Evolutionary conservation across 2,888 invertebrate genomes (phyloP).

Genomic region (Timema cristinae): DNA sequence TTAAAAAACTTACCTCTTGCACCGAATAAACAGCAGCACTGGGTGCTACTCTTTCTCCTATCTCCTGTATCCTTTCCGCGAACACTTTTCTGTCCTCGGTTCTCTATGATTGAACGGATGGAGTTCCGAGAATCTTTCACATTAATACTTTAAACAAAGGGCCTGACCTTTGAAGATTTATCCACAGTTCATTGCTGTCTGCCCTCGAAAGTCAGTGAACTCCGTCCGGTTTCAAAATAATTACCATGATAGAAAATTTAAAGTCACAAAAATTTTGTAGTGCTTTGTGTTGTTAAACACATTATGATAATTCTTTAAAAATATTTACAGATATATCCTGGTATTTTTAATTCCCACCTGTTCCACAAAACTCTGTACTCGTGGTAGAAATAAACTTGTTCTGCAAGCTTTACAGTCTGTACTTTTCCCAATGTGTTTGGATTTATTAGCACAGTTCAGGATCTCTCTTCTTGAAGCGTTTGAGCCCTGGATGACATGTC

Average conservation of each 20-base stretch:
- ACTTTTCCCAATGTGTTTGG: slow-evolving; percentile 99
- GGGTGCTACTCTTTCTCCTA: slow-evolving; percentile 92
- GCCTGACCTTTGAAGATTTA: slow-evolving; percentile 78
- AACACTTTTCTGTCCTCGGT: slow-evolving; percentile 97
- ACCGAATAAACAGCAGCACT: slow-evolving; percentile 89
- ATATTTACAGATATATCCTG: too few species aligned
- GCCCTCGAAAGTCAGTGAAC: slow-evolving; percentile 95
- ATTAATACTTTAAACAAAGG: slow-evolving; percentile 85
- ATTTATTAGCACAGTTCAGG: slow-evolving; percentile 93
- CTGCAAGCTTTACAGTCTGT: slow-evolving; percentile 97
- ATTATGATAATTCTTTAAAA: too few species aligned
- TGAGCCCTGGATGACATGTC: slow-evolving; percentile 57
- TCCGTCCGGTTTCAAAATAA: slow-evolving; percentile 90
- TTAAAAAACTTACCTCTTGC: slow-evolving; percentile 57
- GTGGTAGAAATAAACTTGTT: slow-evolving; percentile 97
- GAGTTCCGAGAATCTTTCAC: slow-evolving; percentile 93
- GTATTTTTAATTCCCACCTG: slow-evolving; percentile 52
- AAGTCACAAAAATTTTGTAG: background rate
- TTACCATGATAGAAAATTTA: slow-evolving; percentile 55
- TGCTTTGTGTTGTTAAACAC: background rate
- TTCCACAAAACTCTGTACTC: slow-evolving; percentile 92
- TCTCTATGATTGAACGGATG: slow-evolving; percentile 89
- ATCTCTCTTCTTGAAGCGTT: slow-evolving; percentile 92
- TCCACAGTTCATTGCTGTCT: slow-evolving; percentile 98
- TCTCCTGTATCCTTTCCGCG: slow-evolving; percentile 81